Evolutionary conservation across 1,140 invertebrate species (phyloP).

Genomic region (Tribolium castaneum): DNA sequence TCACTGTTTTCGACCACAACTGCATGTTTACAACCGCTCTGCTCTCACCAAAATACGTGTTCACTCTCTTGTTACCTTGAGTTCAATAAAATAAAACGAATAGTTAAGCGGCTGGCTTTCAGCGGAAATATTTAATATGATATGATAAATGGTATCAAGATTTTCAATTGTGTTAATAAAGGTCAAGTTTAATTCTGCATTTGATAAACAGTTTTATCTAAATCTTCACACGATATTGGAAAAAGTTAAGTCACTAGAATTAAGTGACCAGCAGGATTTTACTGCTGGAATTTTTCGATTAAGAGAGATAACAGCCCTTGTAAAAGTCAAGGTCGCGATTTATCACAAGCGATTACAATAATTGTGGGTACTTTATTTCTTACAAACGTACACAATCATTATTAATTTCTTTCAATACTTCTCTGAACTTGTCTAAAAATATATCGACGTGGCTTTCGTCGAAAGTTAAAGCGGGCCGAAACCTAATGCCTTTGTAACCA

Average conservation of each 20-base stretch:
- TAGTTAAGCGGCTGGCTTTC: background rate
- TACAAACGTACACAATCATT: conserved; percentile 53
- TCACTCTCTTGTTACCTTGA: conserved; percentile 8
- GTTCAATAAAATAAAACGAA: conserved; percentile 11
- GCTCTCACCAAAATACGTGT: background rate
- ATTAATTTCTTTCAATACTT: conserved; percentile 77
- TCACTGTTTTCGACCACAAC: conserved; percentile 5
- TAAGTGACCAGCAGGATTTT: background rate
- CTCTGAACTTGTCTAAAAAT: conserved; percentile 85
- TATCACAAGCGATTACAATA: no score
- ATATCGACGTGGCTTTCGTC: conserved; percentile 89
- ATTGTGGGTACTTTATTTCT: no score
- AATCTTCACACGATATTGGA: conserved; percentile 9
- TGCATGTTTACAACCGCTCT: background rate
- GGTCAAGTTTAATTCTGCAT: conserved; percentile 8
- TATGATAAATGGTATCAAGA: background rate
- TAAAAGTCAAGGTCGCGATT: background rate
- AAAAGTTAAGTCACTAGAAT: background rate
- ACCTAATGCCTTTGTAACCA: conserved; percentile 81
- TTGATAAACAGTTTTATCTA: conserved; percentile 7
- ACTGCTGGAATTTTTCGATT: background rate
- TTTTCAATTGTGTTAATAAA: conserved; percentile 28
- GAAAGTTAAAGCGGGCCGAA: conserved; percentile 92
- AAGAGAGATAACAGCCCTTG: background rate
- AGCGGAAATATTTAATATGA: conserved; percentile 2